Percentiles rank a stretch among this genome's conserved stretches.
phyloP scores from a whole-genome alignment of 2,113 vertebrate genomes.

The Numida meleagris region DNA sequence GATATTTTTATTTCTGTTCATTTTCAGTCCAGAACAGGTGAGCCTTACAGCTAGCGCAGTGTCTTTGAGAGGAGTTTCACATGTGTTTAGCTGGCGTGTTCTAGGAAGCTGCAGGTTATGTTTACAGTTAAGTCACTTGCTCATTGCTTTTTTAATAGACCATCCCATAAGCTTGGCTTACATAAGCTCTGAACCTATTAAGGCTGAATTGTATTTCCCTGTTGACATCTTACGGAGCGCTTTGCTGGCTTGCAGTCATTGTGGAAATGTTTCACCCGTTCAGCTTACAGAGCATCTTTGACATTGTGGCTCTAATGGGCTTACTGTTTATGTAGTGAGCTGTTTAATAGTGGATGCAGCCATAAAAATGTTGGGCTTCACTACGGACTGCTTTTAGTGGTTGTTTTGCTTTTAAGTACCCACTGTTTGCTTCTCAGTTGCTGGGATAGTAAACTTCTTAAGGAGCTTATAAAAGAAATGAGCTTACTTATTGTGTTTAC shows the following conservation, averaged over 20 bases:
- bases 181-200: constrained; percentile 58
- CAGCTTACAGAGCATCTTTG: constrained; percentile 51
- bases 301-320: constrained; percentile 47
- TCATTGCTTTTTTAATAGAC: constrained; percentile 23
- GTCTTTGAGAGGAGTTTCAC: not conserved
- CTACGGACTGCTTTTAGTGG: not conserved
- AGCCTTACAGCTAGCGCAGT: not conserved
- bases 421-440: not conserved
- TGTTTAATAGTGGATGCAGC: constrained; percentile 48
- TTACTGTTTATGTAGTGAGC: constrained; percentile 30
- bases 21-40: not conserved
- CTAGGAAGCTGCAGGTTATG: constrained; percentile 26
- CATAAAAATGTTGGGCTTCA: not conserved
- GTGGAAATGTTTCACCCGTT: constrained; percentile 15
- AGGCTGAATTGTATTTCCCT: constrained; percentile 63
- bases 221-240: constrained; percentile 50
- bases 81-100: not conserved
- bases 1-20: not conserved
- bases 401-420: not conserved
- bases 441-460: not conserved
- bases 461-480: not conserved
- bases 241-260: constrained; percentile 48
- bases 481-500: not conserved
- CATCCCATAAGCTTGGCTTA: constrained; percentile 31
- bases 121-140: constrained; percentile 38